Percentiles rank a stretch among this genome's conserved stretches.
phyloP scores from a whole-genome alignment of 2,888 invertebrate genomes.

The Rambutsinella grinnellia region DNA sequence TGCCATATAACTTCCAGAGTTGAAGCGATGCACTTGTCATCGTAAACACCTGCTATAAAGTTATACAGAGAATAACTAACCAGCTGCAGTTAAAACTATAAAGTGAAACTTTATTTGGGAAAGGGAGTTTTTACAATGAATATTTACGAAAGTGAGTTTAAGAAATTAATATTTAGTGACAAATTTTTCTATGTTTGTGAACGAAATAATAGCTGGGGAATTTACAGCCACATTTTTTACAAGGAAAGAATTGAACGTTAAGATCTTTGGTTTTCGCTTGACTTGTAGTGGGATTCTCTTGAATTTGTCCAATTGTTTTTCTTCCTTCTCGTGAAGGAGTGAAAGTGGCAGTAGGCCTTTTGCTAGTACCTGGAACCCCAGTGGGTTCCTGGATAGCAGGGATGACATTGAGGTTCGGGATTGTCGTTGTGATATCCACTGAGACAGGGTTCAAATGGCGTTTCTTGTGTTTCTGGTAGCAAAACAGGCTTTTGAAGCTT shows the following conservation, averaged over 20 bases:
- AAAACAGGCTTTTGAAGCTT: conserved; percentile 86
- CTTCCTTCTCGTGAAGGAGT: conserved; percentile 38
- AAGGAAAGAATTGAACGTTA: conserved; percentile 92
- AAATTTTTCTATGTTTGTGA: conserved; percentile 89
- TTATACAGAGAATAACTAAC: background rate
- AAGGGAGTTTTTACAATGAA: background rate
- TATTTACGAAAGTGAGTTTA: no score
- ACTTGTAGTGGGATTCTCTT: conserved; percentile 58
- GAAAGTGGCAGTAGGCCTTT: no score
- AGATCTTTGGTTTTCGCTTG: conserved; percentile 71
- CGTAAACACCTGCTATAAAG: background rate
- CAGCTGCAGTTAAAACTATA: background rate
- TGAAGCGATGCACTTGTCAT: no score
- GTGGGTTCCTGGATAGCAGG: no score
- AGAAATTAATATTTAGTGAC: conserved; percentile 74
- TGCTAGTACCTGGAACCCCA: no score
- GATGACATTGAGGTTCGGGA: conserved; percentile 34
- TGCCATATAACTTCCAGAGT: no score
- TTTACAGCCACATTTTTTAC: conserved; percentile 92
- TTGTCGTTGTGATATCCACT: conserved; percentile 68
- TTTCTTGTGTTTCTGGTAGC: conserved; percentile 85
- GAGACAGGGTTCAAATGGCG: conserved; percentile 77
- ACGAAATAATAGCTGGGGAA: conserved; percentile 95
- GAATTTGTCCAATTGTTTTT: conserved; percentile 26
- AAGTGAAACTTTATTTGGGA: background rate